Evolutionary conservation across 2,113 vertebrate species (phyloP).

Genomic region (Apus apus): DNA sequence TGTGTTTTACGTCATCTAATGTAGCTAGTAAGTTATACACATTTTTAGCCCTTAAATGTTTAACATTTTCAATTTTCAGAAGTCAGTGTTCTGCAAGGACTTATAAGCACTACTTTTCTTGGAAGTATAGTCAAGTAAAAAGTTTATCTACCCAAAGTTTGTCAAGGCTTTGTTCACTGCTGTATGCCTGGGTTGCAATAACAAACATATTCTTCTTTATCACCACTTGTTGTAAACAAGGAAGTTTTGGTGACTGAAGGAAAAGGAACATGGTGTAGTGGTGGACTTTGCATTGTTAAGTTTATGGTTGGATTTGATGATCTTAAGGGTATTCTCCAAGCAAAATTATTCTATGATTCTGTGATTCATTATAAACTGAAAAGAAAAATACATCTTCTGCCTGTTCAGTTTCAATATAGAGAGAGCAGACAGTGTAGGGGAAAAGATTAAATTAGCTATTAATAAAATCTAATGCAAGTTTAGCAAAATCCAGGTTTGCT

Average conservation of each 20-base stretch:
- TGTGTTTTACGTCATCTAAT: background rate
- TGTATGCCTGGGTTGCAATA: background rate
- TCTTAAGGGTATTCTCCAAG: too few relatives aligned
- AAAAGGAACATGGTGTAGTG: background rate
- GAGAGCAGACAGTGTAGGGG: background rate
- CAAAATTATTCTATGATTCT: too few relatives aligned
- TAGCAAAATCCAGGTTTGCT: background rate
- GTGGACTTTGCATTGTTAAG: too few relatives aligned
- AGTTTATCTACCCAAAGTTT: background rate
- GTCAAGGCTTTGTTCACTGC: background rate
- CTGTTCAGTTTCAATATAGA: background rate
- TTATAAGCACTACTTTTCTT: background rate
- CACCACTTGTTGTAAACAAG: background rate
- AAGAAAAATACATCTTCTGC: background rate
- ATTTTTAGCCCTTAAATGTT: background rate
- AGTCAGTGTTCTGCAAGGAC: background rate
- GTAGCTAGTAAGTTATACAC: background rate
- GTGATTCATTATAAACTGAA: background rate
- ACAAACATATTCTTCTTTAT: background rate
- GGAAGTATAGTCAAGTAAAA: background rate
- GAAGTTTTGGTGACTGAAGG: background rate
- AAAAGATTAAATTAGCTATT: background rate
- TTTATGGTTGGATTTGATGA: too few relatives aligned
- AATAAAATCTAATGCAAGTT: background rate
- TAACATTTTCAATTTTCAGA: background rate